phyloP scores from a whole-genome alignment of 2,113 vertebrate genomes.

The Plotosus lineatus region DNA sequence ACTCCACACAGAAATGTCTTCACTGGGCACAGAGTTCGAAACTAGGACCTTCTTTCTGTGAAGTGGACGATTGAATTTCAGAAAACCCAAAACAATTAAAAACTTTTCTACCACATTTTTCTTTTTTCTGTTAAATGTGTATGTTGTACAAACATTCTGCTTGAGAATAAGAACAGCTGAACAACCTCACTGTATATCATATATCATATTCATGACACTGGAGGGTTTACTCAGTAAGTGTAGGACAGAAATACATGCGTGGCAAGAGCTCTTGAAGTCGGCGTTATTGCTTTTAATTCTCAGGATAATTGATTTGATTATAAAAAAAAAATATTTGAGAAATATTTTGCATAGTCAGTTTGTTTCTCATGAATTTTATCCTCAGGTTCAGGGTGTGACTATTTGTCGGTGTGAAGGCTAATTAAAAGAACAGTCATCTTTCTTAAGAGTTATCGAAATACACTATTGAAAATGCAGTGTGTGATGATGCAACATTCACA shows the following conservation, averaged over 20 bases:
- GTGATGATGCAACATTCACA: neutral
- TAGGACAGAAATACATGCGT: neutral
- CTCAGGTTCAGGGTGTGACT: constrained; percentile 1
- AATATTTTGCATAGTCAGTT: neutral
- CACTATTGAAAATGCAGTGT: neutral
- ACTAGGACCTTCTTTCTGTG: too few relatives aligned
- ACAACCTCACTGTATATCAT: too few relatives aligned
- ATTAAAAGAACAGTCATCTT: neutral
- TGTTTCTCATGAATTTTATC: neutral
- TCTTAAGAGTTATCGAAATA: neutral
- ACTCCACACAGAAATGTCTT: too few relatives aligned
- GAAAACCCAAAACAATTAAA: too few relatives aligned
- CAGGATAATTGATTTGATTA: neutral
- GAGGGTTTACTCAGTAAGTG: too few relatives aligned
- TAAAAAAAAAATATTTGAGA: neutral
- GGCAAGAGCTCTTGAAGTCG: neutral
- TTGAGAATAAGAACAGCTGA: too few relatives aligned
- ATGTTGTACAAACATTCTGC: too few relatives aligned
- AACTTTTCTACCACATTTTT: too few relatives aligned
- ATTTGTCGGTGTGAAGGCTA: neutral
- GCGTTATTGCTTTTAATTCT: neutral
- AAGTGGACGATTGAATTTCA: too few relatives aligned
- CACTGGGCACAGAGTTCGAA: too few relatives aligned
- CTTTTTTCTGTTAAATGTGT: too few relatives aligned
- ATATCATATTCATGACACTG: too few relatives aligned